phyloP scores from a whole-genome alignment of 2,888 invertebrate genomes.

The Drosophila robusta region DNA sequence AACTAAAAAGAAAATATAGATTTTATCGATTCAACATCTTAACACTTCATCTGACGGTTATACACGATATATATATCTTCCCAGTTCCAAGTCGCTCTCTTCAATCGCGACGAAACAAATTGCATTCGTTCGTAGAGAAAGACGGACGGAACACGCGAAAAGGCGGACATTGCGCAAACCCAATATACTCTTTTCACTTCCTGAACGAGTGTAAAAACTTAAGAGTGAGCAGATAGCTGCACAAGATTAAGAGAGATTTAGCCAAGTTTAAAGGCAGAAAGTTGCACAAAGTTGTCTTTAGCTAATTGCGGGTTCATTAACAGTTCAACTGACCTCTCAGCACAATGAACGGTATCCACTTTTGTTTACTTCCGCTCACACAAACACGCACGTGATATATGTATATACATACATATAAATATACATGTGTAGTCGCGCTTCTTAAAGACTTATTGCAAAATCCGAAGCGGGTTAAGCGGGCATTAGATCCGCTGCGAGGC shows the following conservation, averaged over 20 bases:
- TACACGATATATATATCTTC: too few species aligned
- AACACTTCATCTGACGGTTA: too few species aligned
- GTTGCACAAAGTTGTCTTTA: slow-evolving; percentile 26
- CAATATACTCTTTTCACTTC: too few species aligned
- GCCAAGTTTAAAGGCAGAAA: slow-evolving; percentile 1
- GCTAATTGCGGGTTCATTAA: slow-evolving; percentile 48
- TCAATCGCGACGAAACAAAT: too few species aligned
- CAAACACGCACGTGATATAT: neutral
- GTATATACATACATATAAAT: neutral
- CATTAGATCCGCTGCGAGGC: slow-evolving; percentile 33
- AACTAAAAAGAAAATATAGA: too few species aligned
- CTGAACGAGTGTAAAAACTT: slow-evolving; percentile 7
- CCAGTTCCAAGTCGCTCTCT: too few species aligned
- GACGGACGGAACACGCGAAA: too few species aligned
- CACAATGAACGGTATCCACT: slow-evolving; percentile 3
- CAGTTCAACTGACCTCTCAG: slow-evolving; percentile 5
- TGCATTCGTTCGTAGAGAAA: too few species aligned
- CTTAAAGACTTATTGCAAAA: slow-evolving; percentile 31
- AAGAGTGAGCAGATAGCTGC: neutral
- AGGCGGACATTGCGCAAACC: too few species aligned
- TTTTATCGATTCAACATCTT: too few species aligned
- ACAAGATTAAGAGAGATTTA: too few species aligned
- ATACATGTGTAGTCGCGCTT: neutral
- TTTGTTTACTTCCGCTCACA: neutral
- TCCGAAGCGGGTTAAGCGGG: slow-evolving; percentile 41